A percentile compares a stretch with the other conserved stretches of the same genome.
Evolutionary conservation across 37 sponge, comb jelly and placozoan species (phyloP).

Genomic region (Ephydatia muelleri): DNA sequence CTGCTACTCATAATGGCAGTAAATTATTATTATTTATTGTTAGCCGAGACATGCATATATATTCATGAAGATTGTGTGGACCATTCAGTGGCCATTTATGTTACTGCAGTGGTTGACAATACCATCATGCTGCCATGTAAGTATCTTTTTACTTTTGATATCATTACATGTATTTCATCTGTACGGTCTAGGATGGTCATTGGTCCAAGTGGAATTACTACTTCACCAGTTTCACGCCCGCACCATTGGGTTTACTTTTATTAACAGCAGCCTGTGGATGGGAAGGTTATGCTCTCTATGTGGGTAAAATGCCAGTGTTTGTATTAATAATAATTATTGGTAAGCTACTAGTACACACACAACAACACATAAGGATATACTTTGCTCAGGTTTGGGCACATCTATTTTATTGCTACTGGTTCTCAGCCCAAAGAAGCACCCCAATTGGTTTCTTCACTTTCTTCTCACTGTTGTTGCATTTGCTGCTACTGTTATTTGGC

Average conservation of each 20-base stretch:
- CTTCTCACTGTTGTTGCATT: conserved; percentile 67
- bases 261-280: conserved; percentile 70
- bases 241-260: conserved; percentile 60
- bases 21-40: neutral
- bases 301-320: conserved; percentile 28
- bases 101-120: conserved; percentile 70
- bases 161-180: neutral
- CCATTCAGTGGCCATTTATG: conserved; percentile 69
- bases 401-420: conserved; percentile 25
- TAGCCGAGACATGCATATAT: conserved; percentile 47
- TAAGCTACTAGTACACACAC: neutral
- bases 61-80: conserved; percentile 38
- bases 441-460: conserved; percentile 64
- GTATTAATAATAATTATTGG: conserved; percentile 22
- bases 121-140: conserved; percentile 65
- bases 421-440: conserved; percentile 29
- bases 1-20: neutral
- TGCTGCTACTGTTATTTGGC: conserved; percentile 77
- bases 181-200: conserved; percentile 16
- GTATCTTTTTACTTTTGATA: neutral
- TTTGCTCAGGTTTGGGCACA: neutral
- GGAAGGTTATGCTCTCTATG: conserved; percentile 58
- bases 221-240: conserved; percentile 24
- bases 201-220: conserved; percentile 27
- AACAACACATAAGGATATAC: neutral